phyloP scores from a whole-genome alignment of 2,113 vertebrate species.

The Echinops telfairi region DNA sequence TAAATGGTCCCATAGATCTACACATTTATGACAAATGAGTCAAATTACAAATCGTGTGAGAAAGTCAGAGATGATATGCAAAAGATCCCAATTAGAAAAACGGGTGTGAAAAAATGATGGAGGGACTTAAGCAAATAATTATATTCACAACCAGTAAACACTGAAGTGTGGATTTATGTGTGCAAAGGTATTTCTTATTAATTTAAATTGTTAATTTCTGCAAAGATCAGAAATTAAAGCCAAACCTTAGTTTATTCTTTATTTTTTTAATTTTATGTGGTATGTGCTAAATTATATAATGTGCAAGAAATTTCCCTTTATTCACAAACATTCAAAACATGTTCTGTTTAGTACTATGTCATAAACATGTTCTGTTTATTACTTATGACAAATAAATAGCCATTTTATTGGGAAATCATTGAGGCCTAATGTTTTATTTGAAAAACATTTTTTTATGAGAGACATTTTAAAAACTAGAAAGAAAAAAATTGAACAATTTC shows the following conservation, averaged over 20 bases:
- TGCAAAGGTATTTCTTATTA: background rate
- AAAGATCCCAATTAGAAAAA: background rate
- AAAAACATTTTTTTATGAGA: background rate
- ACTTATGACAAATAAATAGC: background rate
- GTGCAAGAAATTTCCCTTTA: background rate
- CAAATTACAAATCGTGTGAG: constrained; percentile 9
- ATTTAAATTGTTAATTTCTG: background rate
- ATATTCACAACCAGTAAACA: background rate
- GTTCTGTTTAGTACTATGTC: background rate
- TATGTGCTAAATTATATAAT: background rate
- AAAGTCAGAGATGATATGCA: background rate
- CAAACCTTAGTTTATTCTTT: background rate
- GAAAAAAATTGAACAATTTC: background rate
- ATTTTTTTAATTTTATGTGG: constrained; percentile 12
- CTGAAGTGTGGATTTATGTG: background rate
- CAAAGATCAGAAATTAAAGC: constrained; percentile 24
- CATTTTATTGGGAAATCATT: background rate
- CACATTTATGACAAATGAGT: background rate
- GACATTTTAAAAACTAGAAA: background rate
- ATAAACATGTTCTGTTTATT: background rate
- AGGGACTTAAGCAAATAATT: background rate
- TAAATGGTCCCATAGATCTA: background rate
- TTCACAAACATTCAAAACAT: background rate
- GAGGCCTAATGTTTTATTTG: background rate
- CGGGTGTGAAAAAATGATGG: background rate